Conservation (phyloP, 2,797 vertebrate species). For the Loriculus beryllinus region DNA sequence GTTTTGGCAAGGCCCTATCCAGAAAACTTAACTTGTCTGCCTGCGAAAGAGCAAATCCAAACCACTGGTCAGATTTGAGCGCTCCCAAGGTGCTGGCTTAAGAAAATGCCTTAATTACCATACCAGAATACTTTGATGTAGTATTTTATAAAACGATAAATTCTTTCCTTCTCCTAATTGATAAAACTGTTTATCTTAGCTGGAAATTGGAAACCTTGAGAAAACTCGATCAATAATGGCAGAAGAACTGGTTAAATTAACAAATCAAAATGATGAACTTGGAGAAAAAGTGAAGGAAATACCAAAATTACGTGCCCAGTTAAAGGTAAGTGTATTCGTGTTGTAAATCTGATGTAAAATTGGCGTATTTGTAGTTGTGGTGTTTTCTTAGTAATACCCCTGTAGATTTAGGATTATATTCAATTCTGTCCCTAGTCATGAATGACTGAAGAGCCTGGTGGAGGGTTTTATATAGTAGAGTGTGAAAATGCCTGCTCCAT, state of each 20-base stretch:
- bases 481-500: background rate
- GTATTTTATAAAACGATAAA: background rate
- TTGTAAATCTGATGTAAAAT: background rate
- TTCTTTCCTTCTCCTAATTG: background rate
- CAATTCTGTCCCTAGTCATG: background rate
- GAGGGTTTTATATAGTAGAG: background rate
- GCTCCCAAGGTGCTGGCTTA: background rate
- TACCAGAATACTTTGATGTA: background rate
- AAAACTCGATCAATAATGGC: constrained; percentile 93
- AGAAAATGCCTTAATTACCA: background rate
- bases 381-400: background rate
- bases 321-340: constrained; percentile 79
- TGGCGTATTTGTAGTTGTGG: background rate
- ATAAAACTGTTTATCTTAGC: constrained; percentile 70
- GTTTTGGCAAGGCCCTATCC: background rate
- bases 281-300: constrained; percentile 91
- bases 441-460: background rate
- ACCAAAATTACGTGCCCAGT: constrained; percentile 84
- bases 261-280: constrained; percentile 93
- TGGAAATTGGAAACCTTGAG: constrained; percentile 92
- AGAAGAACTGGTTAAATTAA: constrained; percentile 93
- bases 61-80: background rate
- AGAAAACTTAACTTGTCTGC: background rate
- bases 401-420: background rate
- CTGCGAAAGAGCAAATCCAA: background rate